These are phyloP conservation scores for Philotrypesis tridentata DNA, from an alignment of 1,140 invertebrate species.

Conservation along the genomic window DNA sequence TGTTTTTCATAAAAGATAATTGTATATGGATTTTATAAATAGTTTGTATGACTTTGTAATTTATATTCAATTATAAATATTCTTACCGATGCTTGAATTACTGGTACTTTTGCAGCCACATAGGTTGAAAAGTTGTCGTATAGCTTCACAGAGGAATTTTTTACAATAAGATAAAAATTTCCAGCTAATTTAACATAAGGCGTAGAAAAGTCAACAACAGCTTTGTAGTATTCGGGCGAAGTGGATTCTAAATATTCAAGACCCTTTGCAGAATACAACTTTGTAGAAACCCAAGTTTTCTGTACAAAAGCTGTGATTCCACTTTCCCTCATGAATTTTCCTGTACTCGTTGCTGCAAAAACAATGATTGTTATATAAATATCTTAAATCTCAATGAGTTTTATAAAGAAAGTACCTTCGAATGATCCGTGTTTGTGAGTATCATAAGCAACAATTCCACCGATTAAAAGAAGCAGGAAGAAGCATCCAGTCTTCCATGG, in stretches of 20 bases:
- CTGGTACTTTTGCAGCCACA: slow-evolving; percentile 77
- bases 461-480: slow-evolving; percentile 64
- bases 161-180: slow-evolving; percentile 74
- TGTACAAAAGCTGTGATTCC: slow-evolving; percentile 78
- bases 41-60: slow-evolving; percentile 8
- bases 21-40: no score
- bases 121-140: slow-evolving; percentile 75
- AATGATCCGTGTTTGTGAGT: slow-evolving; percentile 67
- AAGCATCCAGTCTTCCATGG: slow-evolving; percentile 68
- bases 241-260: slow-evolving; percentile 79
- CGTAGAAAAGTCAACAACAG: slow-evolving; percentile 73
- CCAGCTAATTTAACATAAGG: slow-evolving; percentile 78
- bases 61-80: slow-evolving; percentile 38
- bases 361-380: slow-evolving; percentile 14
- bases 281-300: slow-evolving; percentile 75
- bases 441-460: slow-evolving; percentile 65
- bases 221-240: slow-evolving; percentile 79
- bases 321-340: slow-evolving; percentile 76
- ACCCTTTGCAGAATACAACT: slow-evolving; percentile 75
- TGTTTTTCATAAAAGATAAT: no score
- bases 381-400: not conserved
- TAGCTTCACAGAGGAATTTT: slow-evolving; percentile 73
- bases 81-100: slow-evolving; percentile 77
- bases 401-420: slow-evolving; percentile 61
- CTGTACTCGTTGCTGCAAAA: slow-evolving; percentile 73